Percentiles rank a stretch among this genome's conserved stretches.
phyloP scores from a whole-genome alignment of 2,797 vertebrate genomes.

The Amniataba percoides region DNA sequence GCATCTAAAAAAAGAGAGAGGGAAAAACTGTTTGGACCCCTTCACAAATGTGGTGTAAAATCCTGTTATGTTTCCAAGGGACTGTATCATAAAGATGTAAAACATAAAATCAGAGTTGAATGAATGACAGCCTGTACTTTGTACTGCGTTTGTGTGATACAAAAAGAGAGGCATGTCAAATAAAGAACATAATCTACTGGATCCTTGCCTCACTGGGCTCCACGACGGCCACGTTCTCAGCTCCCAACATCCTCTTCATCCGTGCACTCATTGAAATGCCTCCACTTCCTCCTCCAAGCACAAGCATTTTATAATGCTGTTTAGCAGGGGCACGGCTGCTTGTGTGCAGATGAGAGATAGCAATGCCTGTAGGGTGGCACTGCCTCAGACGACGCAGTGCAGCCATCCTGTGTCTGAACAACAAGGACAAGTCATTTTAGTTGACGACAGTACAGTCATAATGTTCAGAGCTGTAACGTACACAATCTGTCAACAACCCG shows the following conservation, averaged over 20 bases:
- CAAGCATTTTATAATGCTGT: constrained; percentile 92
- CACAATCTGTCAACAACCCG: background rate
- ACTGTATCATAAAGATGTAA: background rate
- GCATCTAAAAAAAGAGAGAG: constrained; percentile 86
- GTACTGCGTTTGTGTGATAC: background rate
- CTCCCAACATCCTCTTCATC: constrained; percentile 93
- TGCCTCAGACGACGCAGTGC: constrained; percentile 62
- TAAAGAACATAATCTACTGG: background rate
- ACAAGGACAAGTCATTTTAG: background rate
- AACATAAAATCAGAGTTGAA: background rate
- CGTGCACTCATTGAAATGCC: constrained; percentile 94
- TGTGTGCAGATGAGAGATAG: constrained; percentile 81
- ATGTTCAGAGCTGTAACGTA: background rate
- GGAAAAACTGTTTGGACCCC: background rate
- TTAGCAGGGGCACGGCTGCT: constrained; percentile 80
- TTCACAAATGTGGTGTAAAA: background rate
- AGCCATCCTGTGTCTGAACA: constrained; percentile 70
- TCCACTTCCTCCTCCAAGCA: constrained; percentile 93
- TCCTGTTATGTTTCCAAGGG: background rate
- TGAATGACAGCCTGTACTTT: background rate
- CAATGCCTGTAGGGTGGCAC: constrained; percentile 31
- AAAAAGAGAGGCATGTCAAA: background rate
- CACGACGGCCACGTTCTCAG: constrained; percentile 92
- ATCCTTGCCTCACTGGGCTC: constrained; percentile 92
- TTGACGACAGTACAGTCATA: background rate